Percentiles rank a stretch among this genome's conserved stretches.
Conservation (phyloP, 2,113 vertebrate species). For the Amphiprion ocellaris region DNA sequence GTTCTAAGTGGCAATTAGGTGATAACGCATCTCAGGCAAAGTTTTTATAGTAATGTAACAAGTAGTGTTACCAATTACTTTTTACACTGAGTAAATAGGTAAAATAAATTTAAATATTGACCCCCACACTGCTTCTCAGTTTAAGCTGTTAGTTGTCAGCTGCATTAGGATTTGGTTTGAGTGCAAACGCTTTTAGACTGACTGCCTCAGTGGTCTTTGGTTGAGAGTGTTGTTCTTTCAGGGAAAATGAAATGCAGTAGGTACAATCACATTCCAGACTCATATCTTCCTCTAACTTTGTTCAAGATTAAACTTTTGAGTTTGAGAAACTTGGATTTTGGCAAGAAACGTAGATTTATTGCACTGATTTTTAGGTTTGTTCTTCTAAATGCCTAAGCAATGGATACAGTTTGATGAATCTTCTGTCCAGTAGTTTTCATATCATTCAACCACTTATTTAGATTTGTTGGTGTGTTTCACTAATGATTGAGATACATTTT, state of each 20-base stretch:
- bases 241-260: not conserved
- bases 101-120: too few species aligned
- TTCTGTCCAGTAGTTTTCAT: slow-evolving; percentile 10
- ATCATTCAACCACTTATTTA: slow-evolving; percentile 1
- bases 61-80: too few species aligned
- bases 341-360: not conserved
- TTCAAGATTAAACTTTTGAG: not conserved
- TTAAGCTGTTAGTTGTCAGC: not conserved
- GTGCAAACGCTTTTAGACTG: not conserved
- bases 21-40: too few species aligned
- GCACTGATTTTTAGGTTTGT: slow-evolving; percentile 1
- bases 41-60: too few species aligned
- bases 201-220: not conserved
- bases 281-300: not conserved
- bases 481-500: not conserved
- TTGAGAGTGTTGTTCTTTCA: not conserved
- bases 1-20: too few species aligned
- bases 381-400: not conserved
- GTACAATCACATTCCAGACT: slow-evolving; percentile 57
- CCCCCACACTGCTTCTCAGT: not conserved
- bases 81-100: too few species aligned
- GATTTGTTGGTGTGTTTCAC: not conserved
- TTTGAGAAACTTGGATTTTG: not conserved
- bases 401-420: not conserved
- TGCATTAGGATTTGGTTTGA: not conserved